Base-by-base conservation (phyloP, 2,113 vertebrate species). In the Centropristis striata region DNA sequence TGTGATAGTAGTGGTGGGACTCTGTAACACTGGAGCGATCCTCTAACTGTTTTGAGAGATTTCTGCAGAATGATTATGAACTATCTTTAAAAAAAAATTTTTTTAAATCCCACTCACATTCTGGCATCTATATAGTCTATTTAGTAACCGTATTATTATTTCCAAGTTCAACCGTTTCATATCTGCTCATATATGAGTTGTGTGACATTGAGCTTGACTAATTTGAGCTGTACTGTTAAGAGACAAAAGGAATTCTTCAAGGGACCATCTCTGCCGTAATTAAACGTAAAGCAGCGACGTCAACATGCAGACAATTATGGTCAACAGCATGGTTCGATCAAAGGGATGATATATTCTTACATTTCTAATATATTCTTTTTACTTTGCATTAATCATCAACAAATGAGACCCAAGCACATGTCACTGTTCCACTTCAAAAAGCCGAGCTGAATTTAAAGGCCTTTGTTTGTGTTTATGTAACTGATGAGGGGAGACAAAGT, bases 401-500 rank as follows among this genome's bases (percentile, higher is more conserved):
- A 91, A 89, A 91, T 86, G 85, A 91, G 88, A 91, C 81, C 92
- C 63, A 21, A 84, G 86, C 85, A 76, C 90, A 90, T 92, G 90
- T 93, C 90, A 93, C 85, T 76, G 87, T 87, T 91, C 72, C 76
- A 90, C 92, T 93, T 94, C 88, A 92, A 89, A 91, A 85, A 86
- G 76, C 71, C 7, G 63, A 67, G 80, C 72, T 79, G 81, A 69
- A 92, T 92, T 93, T 90, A 91, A 89, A 85, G 88, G 88, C 88
- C 86, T 90, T 85, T 94, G 92, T 92, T 90, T 89, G 90, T 92
- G 90, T 93, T 92, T 93, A 89, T 87, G 82, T 92, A 91, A 91
- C 86, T 90, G 81, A 86, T 84, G 90, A 88, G 78, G 81, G 90
- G 89, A 93, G 86, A 90, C 92, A 93, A 92, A 93, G 91, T 88